phyloP scores from a whole-genome alignment of 2,113 vertebrate genomes.

The Myanophis thanlyinensis region DNA sequence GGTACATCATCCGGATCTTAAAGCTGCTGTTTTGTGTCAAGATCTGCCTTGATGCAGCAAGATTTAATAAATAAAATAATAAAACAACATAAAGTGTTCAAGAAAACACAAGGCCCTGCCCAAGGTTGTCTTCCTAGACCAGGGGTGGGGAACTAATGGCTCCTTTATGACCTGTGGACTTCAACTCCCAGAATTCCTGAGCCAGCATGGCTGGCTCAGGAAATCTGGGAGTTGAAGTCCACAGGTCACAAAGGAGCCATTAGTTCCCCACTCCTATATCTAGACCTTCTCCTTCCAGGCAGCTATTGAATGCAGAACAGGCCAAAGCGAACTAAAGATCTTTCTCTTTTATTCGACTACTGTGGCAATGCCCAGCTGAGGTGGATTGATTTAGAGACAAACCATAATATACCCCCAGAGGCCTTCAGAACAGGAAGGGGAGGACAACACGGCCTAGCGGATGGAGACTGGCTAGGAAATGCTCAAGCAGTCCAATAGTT shows the following conservation, averaged over 20 bases:
- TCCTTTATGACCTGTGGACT: background rate
- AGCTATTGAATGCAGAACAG: too few species aligned
- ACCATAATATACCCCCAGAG: background rate
- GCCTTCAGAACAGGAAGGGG: background rate
- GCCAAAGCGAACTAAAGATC: background rate
- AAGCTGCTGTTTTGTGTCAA: background rate
- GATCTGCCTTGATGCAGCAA: background rate
- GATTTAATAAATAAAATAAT: background rate
- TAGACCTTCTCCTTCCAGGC: background rate
- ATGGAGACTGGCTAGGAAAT: background rate
- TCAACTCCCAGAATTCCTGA: background rate
- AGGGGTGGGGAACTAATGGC: background rate
- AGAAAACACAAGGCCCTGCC: background rate
- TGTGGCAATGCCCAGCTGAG: background rate
- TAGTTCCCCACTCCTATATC: background rate
- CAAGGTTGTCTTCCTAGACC: background rate
- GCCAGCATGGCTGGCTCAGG: too few species aligned
- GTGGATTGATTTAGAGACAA: background rate
- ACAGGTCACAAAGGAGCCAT: background rate
- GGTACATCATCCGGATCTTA: background rate
- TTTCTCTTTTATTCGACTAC: too few species aligned
- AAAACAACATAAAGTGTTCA: background rate
- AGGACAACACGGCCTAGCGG: background rate
- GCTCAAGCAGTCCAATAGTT: background rate
- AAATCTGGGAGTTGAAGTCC: background rate